A percentile compares a stretch with the other conserved stretches of the same genome.
Evolutionary conservation across 2,113 vertebrate genomes (phyloP).

Genomic region (Butastur rufipennis): DNA sequence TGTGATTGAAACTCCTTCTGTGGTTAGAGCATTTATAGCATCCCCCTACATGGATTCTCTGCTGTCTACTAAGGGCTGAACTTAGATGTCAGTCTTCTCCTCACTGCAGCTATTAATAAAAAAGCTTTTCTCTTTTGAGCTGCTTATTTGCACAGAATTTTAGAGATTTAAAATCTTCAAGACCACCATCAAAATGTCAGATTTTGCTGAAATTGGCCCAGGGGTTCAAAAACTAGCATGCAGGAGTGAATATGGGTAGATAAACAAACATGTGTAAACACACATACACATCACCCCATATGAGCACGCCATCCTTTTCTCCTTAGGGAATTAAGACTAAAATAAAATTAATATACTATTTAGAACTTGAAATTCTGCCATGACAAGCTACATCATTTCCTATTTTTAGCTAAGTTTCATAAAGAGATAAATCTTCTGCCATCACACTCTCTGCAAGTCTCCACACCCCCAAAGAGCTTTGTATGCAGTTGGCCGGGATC

Average conservation of each 20-base stretch:
- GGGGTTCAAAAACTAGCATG: background rate
- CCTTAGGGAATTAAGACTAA: background rate
- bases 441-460: background rate
- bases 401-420: background rate
- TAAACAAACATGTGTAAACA: background rate
- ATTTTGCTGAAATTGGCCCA: background rate
- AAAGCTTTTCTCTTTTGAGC: background rate
- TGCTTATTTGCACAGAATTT: background rate
- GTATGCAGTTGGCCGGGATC: background rate
- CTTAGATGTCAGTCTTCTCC: background rate
- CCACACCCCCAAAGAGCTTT: background rate
- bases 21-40: background rate
- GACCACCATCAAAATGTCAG: background rate
- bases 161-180: background rate
- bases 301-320: background rate
- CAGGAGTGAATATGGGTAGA: background rate
- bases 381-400: background rate
- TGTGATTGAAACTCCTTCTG: constrained; percentile 26
- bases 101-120: background rate
- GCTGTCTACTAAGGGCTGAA: background rate
- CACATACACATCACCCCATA: background rate
- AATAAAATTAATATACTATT: constrained; percentile 1
- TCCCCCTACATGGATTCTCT: background rate
- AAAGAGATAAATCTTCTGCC: background rate
- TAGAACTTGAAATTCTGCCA: constrained; percentile 1